Conservation (phyloP, 2,113 vertebrate genomes). For the cattle (Bos taurus) region DNA sequence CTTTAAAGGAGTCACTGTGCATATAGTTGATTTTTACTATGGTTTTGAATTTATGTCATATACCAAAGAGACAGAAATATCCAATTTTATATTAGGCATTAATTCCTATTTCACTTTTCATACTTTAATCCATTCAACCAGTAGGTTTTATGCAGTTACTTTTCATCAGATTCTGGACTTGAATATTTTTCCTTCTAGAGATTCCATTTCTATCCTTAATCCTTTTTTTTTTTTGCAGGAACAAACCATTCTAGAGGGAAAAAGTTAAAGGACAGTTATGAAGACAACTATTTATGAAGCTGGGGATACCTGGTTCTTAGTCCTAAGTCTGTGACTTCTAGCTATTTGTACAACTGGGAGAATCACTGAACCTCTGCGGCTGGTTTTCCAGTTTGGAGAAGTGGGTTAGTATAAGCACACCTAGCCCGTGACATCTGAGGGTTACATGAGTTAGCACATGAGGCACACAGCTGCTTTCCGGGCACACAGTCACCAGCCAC, state of each 20-base stretch:
- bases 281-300: not conserved
- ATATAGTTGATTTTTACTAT: not conserved
- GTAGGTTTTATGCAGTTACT: not conserved
- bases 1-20: not conserved
- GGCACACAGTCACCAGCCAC: not conserved
- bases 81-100: not conserved
- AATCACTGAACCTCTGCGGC: not conserved
- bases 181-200: not conserved
- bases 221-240: not conserved
- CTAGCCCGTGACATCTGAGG: not conserved
- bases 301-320: too few species aligned
- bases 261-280: not conserved
- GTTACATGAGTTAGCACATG: not conserved
- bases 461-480: not conserved
- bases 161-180: not conserved
- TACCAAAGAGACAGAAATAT: not conserved
- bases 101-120: not conserved
- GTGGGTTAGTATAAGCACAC: not conserved
- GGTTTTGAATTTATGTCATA: not conserved
- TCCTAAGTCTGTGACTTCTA: not conserved
- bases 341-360: not conserved
- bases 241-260: not conserved
- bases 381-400: not conserved
- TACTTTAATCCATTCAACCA: not conserved
- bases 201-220: not conserved